Evolutionary conservation across 2,797 vertebrate genomes (phyloP), one percentile per base, ranked within the genome.

Genomic region (Graptemys geographica): DNA sequence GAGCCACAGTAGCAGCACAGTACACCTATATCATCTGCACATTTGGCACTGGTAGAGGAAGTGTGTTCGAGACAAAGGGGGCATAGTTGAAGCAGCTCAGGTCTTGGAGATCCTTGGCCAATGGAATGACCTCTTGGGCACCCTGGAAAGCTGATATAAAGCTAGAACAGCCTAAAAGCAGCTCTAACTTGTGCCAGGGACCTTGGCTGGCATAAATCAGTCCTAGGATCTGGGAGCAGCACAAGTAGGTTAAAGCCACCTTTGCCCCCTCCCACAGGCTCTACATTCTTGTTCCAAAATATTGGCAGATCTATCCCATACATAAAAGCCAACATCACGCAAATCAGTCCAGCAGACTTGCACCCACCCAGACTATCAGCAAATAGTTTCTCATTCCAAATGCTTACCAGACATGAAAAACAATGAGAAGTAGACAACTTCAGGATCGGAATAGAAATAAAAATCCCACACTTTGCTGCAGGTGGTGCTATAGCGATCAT

Each of bases 301-400:
- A 69, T 33, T 69, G 0, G 1, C 0, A 41, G 15, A 27, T 84
- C 1, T 2, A 2, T 4, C 76, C 81, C 80, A 47, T 44, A 1
- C 78, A 23, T 27, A 52, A 74, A 86, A 62, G 25, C 52, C 1
- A 47, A 0, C 1, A 79, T 19, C 53, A 78, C 3, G 9, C 1
- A 1, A 11, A 56, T 51, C 6, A 76, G 86, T 94, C 33, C 79
- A 89, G 1, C 3, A 80, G 7, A n/a, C 9, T 90, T 94, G 72
- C 41, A 82, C 57, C 81, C 44, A 10, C 59, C 89, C 47, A 12
- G n/a, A 27, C 33, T 51, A 89, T 83, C 81, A 87, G 47, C 19
- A 96, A 97, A 95, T 72, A 83, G 5, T 53, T 91, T 94, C 90
- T 87, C 1, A 52, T 88, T 95, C 28, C 27, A 89, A 92, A 62